Evolutionary conservation across 2,888 invertebrate genomes (phyloP), one percentile per base, ranked within the genome.

Genomic region (Drosophila greeni): DNA sequence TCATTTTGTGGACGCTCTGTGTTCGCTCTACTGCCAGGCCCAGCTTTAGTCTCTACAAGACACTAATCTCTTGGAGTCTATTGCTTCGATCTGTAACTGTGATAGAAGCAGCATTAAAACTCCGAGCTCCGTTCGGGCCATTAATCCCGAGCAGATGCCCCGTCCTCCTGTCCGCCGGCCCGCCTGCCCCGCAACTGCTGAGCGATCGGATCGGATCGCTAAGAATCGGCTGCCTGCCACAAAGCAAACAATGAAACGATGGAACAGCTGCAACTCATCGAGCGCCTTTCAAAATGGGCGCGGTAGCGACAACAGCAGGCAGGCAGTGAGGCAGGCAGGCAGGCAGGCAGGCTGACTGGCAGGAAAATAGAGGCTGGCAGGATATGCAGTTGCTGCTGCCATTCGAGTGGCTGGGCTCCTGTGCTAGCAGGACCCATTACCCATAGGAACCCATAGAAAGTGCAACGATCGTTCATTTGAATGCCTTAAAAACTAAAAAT

Each of bases 221-320:
- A 45, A 24, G 43, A 33, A 36, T 58, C 53, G 59, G 66, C 64
- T 75, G 70, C 55, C 65, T 68, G 74, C 61, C 48, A 61, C 34
- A 70, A 70, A 76, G 72, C 62, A 78, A 60, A 66, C 48, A 69
- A 58, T 53, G 58, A 29, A 54, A 34, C 34, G 33, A 37, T n/a
- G n/a, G 80, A 80, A 75, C 81, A 82, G 81, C 81, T 81, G 81
- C 81, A 82, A 80, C 72, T 65, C 62, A 66, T 69, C 60, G 69
- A 75, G 78, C 78, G 81, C 78, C 75, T 77, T 67, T 49, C 42
- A 42, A 33, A 76, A 76, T 76, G 83, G 73, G 81, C 57, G 66
- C 39, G 72, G 53, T 59, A 59, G 11, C 61, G 31, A 47, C 64
- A 62, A 52, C 73, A 69, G 58, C 58, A 58, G 62, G 61, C 72